phyloP scores from a whole-genome alignment of 2,113 vertebrate genomes.

The Hucho hucho region DNA sequence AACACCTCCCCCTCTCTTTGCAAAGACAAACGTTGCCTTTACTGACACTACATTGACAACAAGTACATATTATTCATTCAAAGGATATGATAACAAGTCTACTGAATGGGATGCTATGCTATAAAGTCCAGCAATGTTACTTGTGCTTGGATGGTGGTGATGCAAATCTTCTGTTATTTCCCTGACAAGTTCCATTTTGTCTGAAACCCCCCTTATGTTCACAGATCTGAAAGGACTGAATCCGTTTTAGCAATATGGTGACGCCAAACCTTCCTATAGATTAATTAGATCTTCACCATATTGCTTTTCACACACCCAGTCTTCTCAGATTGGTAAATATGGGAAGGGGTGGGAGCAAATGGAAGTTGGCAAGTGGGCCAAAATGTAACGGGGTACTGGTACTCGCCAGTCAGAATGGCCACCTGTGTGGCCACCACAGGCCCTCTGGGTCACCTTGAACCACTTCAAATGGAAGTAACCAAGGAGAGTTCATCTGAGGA shows the following conservation, averaged over 20 bases:
- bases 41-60: background rate
- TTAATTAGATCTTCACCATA: background rate
- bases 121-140: too few species aligned
- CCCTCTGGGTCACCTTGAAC: constrained; percentile 84
- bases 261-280: background rate
- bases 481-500: constrained; percentile 83
- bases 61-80: background rate
- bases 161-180: too few species aligned
- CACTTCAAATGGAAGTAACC: constrained; percentile 77
- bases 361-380: too few species aligned
- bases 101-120: too few species aligned
- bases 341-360: too few species aligned
- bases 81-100: too few species aligned
- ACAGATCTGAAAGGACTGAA: background rate
- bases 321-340: background rate
- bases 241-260: too few species aligned
- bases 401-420: constrained; percentile 83
- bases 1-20: constrained; percentile 88
- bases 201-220: too few species aligned
- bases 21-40: constrained; percentile 41
- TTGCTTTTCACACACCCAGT: background rate
- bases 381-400: background rate
- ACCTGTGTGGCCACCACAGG: constrained; percentile 88
- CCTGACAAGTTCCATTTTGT: too few species aligned
- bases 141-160: too few species aligned